phyloP scores from a whole-genome alignment of 2,113 vertebrate species.

The Oceanites oceanicus region DNA sequence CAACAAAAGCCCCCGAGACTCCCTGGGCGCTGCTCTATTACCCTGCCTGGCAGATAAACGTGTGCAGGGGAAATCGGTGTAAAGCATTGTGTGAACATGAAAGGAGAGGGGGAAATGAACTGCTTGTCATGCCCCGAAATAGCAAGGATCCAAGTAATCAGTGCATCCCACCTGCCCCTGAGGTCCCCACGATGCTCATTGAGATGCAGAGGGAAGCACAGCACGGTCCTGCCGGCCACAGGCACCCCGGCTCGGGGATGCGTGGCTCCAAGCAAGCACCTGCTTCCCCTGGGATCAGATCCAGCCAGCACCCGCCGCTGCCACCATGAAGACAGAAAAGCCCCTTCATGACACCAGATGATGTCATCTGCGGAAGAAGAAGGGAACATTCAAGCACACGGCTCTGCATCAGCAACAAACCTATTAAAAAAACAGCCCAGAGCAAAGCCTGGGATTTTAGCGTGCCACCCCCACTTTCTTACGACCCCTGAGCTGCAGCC shows the following conservation, averaged over 20 bases:
- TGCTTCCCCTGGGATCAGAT: background rate
- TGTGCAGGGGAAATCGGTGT: background rate
- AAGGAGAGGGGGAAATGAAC: background rate
- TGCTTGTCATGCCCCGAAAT: background rate
- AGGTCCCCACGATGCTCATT: background rate
- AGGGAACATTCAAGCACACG: background rate
- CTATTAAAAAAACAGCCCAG: background rate
- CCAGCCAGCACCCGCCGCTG: background rate
- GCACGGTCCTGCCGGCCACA: background rate
- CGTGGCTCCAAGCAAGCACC: background rate
- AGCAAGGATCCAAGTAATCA: slow-evolving; percentile 2
- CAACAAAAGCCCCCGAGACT: background rate
- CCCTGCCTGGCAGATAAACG: slow-evolving; percentile 1
- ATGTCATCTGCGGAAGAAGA: background rate
- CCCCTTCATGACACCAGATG: background rate
- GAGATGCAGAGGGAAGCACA: background rate
- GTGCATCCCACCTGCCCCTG: background rate
- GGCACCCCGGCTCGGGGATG: fast-evolving
- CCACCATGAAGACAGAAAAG: background rate
- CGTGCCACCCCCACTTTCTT: background rate
- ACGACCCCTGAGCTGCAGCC: background rate
- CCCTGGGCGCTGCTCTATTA: background rate
- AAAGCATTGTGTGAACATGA: background rate
- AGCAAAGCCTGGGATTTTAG: background rate
- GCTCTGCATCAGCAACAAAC: background rate